These are phyloP conservation scores for Andrena bucephala DNA, from an alignment of 2,888 invertebrate species.

Conservation along the genomic window DNA sequence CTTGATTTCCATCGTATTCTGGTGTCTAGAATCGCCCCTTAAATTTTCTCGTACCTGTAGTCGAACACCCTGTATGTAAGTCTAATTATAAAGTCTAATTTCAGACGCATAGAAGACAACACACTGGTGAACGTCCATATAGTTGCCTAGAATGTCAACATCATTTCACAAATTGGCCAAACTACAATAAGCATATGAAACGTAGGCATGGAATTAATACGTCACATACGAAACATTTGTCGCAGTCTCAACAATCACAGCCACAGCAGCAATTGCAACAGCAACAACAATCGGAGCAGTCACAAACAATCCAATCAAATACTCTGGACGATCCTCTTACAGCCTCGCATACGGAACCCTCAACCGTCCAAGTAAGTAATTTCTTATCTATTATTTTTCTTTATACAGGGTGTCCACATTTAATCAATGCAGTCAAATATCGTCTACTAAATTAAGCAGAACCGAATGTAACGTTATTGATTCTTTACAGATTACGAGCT, in stretches of 20 bases:
- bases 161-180: constrained; percentile 93
- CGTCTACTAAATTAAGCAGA: not conserved
- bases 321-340: constrained; percentile 57
- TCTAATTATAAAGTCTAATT: constrained; percentile 14
- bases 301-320: constrained; percentile 48
- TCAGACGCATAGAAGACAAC: constrained; percentile 90
- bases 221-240: constrained; percentile 84
- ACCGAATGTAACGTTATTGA: too few relatives aligned
- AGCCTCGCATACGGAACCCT: constrained; percentile 63
- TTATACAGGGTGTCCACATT: not conserved
- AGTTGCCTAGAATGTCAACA: constrained; percentile 90
- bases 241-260: constrained; percentile 73
- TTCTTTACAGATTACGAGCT: too few relatives aligned
- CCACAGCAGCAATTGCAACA: constrained; percentile 67
- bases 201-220: constrained; percentile 89
- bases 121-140: constrained; percentile 89
- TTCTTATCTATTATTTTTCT: constrained; percentile 8
- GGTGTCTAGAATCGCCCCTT: too few relatives aligned
- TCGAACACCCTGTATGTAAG: too few relatives aligned
- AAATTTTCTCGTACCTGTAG: too few relatives aligned
- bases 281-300: constrained; percentile 61
- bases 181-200: constrained; percentile 94
- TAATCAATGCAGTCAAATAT: not conserved
- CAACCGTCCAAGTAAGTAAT: constrained; percentile 74
- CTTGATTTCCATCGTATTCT: too few relatives aligned